Conservation (phyloP, 1,140 invertebrate species). For the Platorchestia sp. region DNA sequence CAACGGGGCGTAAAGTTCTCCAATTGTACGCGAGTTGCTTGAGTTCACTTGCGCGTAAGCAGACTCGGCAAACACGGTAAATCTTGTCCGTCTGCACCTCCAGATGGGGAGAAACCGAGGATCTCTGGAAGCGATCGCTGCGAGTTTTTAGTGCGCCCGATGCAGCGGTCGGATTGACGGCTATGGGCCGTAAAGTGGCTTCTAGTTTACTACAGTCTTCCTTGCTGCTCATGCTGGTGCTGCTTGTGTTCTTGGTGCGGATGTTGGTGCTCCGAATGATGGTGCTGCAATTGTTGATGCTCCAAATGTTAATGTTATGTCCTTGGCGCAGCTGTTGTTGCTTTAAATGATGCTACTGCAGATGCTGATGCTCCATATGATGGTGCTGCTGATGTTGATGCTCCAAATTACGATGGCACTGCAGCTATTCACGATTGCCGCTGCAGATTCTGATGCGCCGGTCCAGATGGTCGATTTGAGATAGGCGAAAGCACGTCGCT, state of each 20-base stretch:
- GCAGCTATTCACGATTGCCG: too few species aligned
- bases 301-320: too few species aligned
- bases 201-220: background rate
- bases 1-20: conserved; percentile 7
- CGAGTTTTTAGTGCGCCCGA: background rate
- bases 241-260: background rate
- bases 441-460: background rate
- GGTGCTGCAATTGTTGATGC: too few species aligned
- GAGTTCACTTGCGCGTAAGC: background rate
- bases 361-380: too few species aligned
- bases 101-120: background rate
- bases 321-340: too few species aligned
- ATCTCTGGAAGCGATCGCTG: background rate
- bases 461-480: background rate
- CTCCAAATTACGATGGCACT: too few species aligned
- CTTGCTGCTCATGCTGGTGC: background rate
- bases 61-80: background rate
- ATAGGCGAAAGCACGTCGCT: background rate
- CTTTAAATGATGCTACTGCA: too few species aligned
- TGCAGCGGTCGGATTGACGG: background rate
- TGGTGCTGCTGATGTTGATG: too few species aligned
- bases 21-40: background rate
- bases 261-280: background rate
- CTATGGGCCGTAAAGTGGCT: background rate
- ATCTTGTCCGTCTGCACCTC: background rate